Conservation (phyloP, 1,140 invertebrate genomes). For the Drosophila sp. region DNA sequence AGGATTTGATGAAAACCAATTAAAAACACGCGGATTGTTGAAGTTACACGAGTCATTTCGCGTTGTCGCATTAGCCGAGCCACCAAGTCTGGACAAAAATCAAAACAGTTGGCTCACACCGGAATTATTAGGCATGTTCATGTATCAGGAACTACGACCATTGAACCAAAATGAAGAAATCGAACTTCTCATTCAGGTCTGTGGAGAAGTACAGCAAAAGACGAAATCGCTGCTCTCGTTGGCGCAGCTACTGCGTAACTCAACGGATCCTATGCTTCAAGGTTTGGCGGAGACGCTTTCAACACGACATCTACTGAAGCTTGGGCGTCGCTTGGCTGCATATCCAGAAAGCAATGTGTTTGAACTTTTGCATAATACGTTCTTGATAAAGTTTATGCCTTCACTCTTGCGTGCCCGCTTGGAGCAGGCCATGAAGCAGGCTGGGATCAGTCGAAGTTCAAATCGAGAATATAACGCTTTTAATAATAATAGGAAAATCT, state of each 20-base stretch:
- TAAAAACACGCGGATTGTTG: slow-evolving; percentile 90
- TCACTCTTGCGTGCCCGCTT: slow-evolving; percentile 91
- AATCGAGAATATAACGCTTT: too few species aligned
- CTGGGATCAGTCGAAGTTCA: slow-evolving; percentile 86
- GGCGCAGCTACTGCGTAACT: too few species aligned
- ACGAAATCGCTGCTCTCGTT: too few species aligned
- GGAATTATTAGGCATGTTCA: slow-evolving; percentile 95
- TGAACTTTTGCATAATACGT: slow-evolving; percentile 93
- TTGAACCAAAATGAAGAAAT: slow-evolving; percentile 92
- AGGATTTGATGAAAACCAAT: slow-evolving; percentile 86
- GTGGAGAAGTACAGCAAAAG: too few species aligned
- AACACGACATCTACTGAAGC: slow-evolving; percentile 93
- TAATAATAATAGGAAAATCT: too few species aligned
- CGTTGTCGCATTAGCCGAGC: too few species aligned
- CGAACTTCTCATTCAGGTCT: slow-evolving; percentile 91
- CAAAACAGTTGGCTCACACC: too few species aligned
- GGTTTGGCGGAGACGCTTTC: too few species aligned
- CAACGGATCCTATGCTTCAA: too few species aligned
- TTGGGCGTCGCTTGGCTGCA: slow-evolving; percentile 90
- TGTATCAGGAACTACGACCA: slow-evolving; percentile 95
- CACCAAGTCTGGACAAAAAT: too few species aligned
- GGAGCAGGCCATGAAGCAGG: slow-evolving; percentile 89
- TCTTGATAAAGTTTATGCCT: too few species aligned
- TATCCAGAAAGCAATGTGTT: slow-evolving; percentile 90
- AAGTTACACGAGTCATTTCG: too few species aligned